These are phyloP conservation scores for Folsomia candida DNA, from an alignment of 2,888 invertebrate species.

Conservation along the genomic window DNA sequence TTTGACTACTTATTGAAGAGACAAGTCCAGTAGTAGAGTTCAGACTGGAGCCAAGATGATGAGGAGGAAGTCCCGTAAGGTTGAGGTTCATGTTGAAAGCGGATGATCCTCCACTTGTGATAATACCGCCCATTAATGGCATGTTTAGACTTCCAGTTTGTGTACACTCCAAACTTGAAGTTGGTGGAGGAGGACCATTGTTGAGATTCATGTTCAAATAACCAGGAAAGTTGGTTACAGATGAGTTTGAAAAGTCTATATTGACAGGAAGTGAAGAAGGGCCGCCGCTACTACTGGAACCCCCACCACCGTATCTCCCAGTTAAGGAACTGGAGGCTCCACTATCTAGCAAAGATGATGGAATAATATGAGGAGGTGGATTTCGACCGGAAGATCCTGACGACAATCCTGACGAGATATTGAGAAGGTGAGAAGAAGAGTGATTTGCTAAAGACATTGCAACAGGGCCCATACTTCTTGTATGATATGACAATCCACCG, in stretches of 20 bases:
- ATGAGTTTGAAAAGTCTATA: constrained; percentile 56
- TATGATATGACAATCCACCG: constrained; percentile 32
- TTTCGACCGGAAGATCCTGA: constrained; percentile 29
- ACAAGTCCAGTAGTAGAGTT: constrained; percentile 34
- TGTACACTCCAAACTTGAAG: constrained; percentile 54
- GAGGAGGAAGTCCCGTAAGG: constrained; percentile 22
- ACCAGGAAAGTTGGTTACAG: constrained; percentile 55
- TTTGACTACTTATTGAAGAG: constrained; percentile 40
- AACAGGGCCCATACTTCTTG: constrained; percentile 48
- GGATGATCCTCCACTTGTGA: constrained; percentile 42
- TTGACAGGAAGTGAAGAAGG: constrained; percentile 54
- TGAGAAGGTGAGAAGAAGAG: constrained; percentile 47
- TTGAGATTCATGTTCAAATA: constrained; percentile 52
- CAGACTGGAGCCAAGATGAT: constrained; percentile 33
- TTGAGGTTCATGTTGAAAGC: constrained; percentile 49
- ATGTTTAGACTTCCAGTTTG: constrained; percentile 55
- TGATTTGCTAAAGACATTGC: constrained; percentile 44
- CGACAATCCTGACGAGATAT: constrained; percentile 23
- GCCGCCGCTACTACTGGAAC: too few species aligned
- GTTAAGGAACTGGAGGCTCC: constrained; percentile 42
- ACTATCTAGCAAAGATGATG: constrained; percentile 42
- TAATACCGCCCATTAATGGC: constrained; percentile 52
- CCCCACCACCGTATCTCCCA: constrained; percentile 42
- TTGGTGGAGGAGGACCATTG: constrained; percentile 48
- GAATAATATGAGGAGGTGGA: constrained; percentile 45